These are phyloP conservation scores for Pseudomyrmex sp. DNA, from an alignment of 1,140 invertebrate genomes.

Conservation along the genomic window DNA sequence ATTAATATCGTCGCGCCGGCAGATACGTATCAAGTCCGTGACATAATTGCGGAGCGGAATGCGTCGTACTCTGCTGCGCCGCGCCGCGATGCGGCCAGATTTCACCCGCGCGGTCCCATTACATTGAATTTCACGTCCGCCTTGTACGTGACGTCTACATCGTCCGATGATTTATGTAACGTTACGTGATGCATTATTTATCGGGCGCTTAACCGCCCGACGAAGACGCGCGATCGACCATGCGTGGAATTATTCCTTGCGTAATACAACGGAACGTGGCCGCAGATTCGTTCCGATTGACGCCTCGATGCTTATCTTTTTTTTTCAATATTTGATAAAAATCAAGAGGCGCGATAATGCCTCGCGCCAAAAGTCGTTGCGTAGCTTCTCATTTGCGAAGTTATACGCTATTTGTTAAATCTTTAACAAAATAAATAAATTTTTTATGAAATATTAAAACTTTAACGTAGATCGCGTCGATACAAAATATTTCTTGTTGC, in stretches of 20 bases:
- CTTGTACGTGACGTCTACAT: slow-evolving; percentile 54
- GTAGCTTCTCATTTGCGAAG: too few relatives aligned
- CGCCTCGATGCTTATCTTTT: too few relatives aligned
- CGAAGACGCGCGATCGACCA: slow-evolving; percentile 28
- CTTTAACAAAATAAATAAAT: too few relatives aligned
- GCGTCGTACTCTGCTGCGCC: background rate
- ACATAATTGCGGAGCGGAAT: slow-evolving; percentile 40
- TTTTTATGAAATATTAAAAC: too few relatives aligned
- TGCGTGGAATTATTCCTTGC: slow-evolving; percentile 30
- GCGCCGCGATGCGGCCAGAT: slow-evolving; percentile 36
- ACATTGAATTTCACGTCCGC: slow-evolving; percentile 59
- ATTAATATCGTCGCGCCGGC: slow-evolving; percentile 44
- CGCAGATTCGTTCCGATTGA: background rate
- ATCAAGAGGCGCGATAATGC: too few relatives aligned
- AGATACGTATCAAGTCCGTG: slow-evolving; percentile 50
- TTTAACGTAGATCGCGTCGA: too few relatives aligned
- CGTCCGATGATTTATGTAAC: slow-evolving; percentile 49
- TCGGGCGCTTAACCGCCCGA: slow-evolving; percentile 29
- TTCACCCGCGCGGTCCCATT: slow-evolving; percentile 42
- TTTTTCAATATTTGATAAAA: background rate
- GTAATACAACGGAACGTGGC: background rate
- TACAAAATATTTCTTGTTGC: too few relatives aligned
- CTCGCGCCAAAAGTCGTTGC: too few relatives aligned
- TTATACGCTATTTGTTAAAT: too few relatives aligned
- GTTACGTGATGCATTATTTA: slow-evolving; percentile 56